Evolutionary conservation across 2,888 invertebrate species (phyloP), one percentile per base, ranked within the genome.

Genomic region (Eupeodes luniger): DNA sequence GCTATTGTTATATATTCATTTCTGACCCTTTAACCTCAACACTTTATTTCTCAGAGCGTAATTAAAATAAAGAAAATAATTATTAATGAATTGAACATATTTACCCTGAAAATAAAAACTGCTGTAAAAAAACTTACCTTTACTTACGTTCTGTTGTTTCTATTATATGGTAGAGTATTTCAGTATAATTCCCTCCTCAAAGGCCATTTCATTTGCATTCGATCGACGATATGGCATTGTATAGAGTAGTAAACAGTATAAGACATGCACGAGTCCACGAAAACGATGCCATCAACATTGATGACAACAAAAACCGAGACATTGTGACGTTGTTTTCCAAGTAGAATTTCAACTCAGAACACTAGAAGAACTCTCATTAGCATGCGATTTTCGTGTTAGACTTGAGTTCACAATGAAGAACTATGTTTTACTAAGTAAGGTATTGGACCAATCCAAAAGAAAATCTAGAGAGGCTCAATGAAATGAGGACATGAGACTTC

Each of bases 171-270:
- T 16, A 11, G 16, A n/a, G 10, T 16, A 44, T 14, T 34, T 2
- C 27, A 53, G n/a, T n/a, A 44, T 5, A 67, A 72, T 47, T 76
- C 40, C 62, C 62, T 3, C 27, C 69, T 11, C 34, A 64, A 59
- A 79, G 66, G 66, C 80, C 36, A 82, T 76, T 79, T 80, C 47
- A 87, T 87, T 87, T 87, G 87, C 87, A 87, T 87, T 61, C 81
- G 80, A 87, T 87, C 79, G 82, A 57, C 72, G 76, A 53, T 12
- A 47, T 47, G 10, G 47, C 12, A 59, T 47, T 12, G 12, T 67
- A 82, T 64, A 59, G 53, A 44, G 16, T 19, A 27, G 70, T 19
- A 40, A 67, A 27, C 27, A 40, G 40, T 5, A 40, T 5, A 40
- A 40, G 67, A 83, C 51, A 79, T 79, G 77, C 82, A 76, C 59